Base-by-base conservation (phyloP, 2,113 vertebrate species). In the Lota lota region DNA sequence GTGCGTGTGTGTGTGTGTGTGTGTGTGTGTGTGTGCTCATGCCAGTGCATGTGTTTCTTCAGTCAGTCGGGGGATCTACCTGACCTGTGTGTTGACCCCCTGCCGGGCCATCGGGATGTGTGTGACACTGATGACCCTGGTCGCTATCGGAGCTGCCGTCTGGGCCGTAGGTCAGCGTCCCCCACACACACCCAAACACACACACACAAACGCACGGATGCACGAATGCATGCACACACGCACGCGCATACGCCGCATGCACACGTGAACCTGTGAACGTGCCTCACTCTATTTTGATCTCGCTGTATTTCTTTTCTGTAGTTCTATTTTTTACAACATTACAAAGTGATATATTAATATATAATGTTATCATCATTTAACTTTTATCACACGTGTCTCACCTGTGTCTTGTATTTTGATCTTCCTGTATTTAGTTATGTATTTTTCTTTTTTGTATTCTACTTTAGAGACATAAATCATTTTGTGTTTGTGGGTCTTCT, bases 91-190 rank as follows among this genome's bases (percentile, higher is more conserved):
- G 70, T 74, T 91, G 76, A 91, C 87, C 60, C 89, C 90, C 16
- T 92, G 89, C 65, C 84, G 91, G 22, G 67, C 90, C 68, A 60
- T 86, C 1, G 84, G 85, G 1, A 80, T 90, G 36, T 87, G 84
- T 68, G 67, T 90, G 76, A 86, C 83, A 0, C 40, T 92, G 75
- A 79, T 93, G 70, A 79, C 89, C 67, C 72, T 93, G 73, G 91
- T 83, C 68, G 90, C 85, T 66, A 77, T 92, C 12, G 90, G 90
- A 81, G 88, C 86, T 11, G 89, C 90, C 12, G 84, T 89, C 79
- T 93, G 92, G 92, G 90, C 89, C 77, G 66, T 93, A 79, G 92
- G 92, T 93, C 75, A 92, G 92, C 65, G 18, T 50, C 21, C 62
- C 22, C 61, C 20, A 28, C 28, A 5, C 18, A 47, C 17, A 22